Conservation (phyloP, 2,888 invertebrate species). For the Heliconius charithonia region DNA sequence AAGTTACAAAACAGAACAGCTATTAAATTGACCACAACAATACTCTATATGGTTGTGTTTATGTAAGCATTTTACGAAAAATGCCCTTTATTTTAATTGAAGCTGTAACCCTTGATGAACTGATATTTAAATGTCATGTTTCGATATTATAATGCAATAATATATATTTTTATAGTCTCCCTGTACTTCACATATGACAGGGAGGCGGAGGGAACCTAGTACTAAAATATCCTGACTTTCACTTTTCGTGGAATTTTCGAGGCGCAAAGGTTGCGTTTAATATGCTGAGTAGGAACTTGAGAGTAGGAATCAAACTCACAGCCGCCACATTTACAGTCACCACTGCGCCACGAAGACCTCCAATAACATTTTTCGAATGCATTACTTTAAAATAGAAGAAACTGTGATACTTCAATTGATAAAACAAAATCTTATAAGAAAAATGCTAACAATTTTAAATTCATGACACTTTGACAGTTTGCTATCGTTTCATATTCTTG, state of each 20-base stretch:
- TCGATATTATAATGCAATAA: background rate
- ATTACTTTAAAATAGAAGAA: background rate
- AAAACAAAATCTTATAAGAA: slow-evolving; percentile 7
- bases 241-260: no score
- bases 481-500: slow-evolving; percentile 22
- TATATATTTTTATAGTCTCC: background rate
- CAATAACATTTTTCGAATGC: background rate
- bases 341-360: no score
- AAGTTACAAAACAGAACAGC: background rate
- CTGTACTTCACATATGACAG: no score
- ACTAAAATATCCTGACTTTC: no score
- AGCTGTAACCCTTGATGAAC: background rate
- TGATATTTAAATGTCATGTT: slow-evolving; percentile 14
- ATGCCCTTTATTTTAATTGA: background rate
- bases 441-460: slow-evolving; percentile 5
- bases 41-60: background rate
- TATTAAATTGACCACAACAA: background rate
- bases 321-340: no score
- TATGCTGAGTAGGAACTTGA: no score
- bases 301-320: no score
- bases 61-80: background rate
- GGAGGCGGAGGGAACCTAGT: no score
- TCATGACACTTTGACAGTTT: slow-evolving; percentile 23
- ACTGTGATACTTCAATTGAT: background rate
- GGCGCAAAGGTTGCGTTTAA: no score